A percentile compares a stretch with the other conserved stretches of the same genome.
Conservation (phyloP, 2,888 invertebrate genomes). For the Metacarcinus magister region DNA sequence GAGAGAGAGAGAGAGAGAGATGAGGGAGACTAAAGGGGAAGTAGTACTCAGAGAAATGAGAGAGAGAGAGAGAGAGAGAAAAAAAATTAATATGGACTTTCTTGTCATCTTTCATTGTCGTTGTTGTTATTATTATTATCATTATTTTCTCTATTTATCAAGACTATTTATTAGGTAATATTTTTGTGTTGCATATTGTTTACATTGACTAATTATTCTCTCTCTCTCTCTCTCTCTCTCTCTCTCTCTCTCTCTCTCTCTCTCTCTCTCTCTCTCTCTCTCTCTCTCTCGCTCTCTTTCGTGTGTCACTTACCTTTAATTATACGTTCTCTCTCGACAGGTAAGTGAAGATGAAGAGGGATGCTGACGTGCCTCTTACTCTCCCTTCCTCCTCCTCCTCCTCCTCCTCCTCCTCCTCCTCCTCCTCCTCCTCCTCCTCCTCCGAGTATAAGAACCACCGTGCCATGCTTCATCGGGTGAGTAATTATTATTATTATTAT, state of each 20-base stretch:
- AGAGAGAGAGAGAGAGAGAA: slow-evolving; percentile 20
- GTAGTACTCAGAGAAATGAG: too few species aligned
- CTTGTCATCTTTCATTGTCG: not conserved
- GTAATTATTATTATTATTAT: slow-evolving; percentile 5
- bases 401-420: not conserved
- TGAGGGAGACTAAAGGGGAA: too few species aligned
- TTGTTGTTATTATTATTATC: not conserved
- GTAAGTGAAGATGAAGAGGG: slow-evolving; percentile 32
- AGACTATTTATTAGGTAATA: not conserved
- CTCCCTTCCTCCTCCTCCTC: not conserved
- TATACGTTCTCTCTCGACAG: not conserved
- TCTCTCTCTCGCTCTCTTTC: not conserved
- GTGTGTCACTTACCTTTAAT: not conserved
- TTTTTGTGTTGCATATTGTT: not conserved
- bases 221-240: slow-evolving; percentile 58
- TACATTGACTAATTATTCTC: not conserved
- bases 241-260: slow-evolving; percentile 54
- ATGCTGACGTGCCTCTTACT: not conserved
- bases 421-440: not conserved
- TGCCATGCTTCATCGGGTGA: not conserved
- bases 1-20: too few species aligned
- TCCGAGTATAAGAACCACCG: not conserved
- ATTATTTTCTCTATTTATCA: not conserved
- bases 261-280: not conserved
- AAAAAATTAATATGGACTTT: not conserved